A percentile compares a stretch with the other conserved stretches of the same genome.
phyloP scores from a whole-genome alignment of 2,113 vertebrate genomes.

The Rattus rattus region DNA sequence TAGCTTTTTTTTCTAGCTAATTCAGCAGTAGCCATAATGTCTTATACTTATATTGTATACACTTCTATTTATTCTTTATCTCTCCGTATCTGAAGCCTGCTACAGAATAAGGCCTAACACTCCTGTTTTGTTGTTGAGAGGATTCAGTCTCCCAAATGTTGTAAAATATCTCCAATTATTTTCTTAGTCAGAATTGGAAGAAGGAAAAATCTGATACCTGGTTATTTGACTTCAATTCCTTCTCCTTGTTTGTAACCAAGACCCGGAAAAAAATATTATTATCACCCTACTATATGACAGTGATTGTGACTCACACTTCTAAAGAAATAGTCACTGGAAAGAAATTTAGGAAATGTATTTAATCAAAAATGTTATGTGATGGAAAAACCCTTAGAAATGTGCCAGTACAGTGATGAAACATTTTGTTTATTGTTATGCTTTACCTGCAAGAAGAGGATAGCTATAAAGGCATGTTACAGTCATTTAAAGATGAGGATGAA shows the following conservation, averaged over 20 bases:
- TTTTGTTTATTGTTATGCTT: background rate
- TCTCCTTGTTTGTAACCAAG: background rate
- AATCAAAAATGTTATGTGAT: background rate
- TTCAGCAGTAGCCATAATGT: background rate
- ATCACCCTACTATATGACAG: background rate
- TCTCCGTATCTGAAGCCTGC: background rate
- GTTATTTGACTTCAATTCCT: background rate
- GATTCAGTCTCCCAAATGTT: background rate
- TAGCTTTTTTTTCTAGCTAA: background rate
- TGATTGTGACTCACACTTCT: background rate
- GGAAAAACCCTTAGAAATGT: background rate
- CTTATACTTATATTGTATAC: accelerated
- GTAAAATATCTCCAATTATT: background rate
- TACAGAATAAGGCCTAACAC: background rate
- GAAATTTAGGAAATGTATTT: background rate
- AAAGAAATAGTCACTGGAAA: background rate
- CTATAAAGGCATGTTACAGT: background rate
- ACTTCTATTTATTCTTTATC: accelerated
- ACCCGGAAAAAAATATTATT: background rate
- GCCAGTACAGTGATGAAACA: no score
- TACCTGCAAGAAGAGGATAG: background rate
- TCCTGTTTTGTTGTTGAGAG: background rate
- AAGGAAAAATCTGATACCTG: background rate
- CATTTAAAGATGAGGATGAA: background rate
- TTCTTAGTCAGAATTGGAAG: background rate